A percentile compares a stretch with the other conserved stretches of the same genome.
These are phyloP conservation scores for Vespertilio murinus DNA, from an alignment of 2,797 vertebrate genomes.

Conservation along the genomic window DNA sequence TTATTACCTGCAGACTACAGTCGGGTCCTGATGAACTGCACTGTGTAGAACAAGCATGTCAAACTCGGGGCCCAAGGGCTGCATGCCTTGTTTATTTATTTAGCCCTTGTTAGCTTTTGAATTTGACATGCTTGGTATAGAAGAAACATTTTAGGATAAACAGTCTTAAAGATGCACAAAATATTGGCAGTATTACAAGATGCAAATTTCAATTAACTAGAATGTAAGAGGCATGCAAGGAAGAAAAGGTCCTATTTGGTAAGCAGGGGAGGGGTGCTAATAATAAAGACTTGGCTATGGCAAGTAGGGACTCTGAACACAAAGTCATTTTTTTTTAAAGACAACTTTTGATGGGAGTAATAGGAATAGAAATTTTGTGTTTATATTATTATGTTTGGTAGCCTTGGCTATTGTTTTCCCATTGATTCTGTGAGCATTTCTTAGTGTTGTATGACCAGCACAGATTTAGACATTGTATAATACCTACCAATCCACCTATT, in stretches of 20 bases:
- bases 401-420: slow-evolving; percentile 45
- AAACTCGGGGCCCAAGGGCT: too few species aligned
- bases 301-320: background rate
- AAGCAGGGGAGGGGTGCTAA: background rate
- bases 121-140: too few species aligned
- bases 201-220: slow-evolving; percentile 1
- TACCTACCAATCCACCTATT: slow-evolving; percentile 67
- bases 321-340: slow-evolving; percentile 44
- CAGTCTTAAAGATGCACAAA: background rate
- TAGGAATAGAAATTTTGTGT: slow-evolving; percentile 43
- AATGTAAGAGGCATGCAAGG: background rate
- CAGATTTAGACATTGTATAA: slow-evolving; percentile 62
- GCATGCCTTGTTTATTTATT: too few species aligned
- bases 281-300: background rate
- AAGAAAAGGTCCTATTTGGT: background rate
- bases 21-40: background rate
- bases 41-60: too few species aligned
- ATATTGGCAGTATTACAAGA: background rate
- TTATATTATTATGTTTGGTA: slow-evolving; percentile 25
- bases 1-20: background rate
- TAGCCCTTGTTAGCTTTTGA: too few species aligned
- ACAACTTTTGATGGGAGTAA: background rate
- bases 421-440: slow-evolving; percentile 59
- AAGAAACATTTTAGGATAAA: slow-evolving; percentile 19
- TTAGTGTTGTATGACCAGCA: slow-evolving; percentile 51